phyloP scores from a whole-genome alignment of 2,113 vertebrate genomes.

The Eolophus roseicapilla region DNA sequence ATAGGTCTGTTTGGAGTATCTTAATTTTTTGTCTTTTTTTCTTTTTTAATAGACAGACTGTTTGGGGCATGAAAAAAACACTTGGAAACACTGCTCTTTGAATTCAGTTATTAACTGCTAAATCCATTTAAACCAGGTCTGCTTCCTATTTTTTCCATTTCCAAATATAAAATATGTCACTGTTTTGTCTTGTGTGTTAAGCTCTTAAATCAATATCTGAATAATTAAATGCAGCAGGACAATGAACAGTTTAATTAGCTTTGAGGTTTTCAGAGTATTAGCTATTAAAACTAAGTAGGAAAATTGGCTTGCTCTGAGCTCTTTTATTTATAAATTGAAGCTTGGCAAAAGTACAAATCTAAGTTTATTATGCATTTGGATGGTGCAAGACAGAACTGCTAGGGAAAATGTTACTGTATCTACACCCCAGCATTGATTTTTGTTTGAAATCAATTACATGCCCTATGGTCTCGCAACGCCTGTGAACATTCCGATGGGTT shows the following conservation, averaged over 20 bases:
- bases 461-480: neutral
- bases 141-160: conserved; percentile 52
- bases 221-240: conserved; percentile 62
- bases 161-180: conserved; percentile 53
- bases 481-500: neutral
- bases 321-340: conserved; percentile 47
- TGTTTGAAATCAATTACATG: neutral
- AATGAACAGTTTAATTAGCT: conserved; percentile 58
- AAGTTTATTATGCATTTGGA: conserved; percentile 30
- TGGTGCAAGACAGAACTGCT: neutral
- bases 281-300: conserved; percentile 62
- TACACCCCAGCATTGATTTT: neutral
- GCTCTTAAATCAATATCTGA: conserved; percentile 59
- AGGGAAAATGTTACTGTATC: neutral
- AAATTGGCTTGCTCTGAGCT: conserved; percentile 43
- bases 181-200: conserved; percentile 16
- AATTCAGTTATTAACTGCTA: conserved; percentile 14
- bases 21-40: neutral
- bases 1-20: fast-evolving
- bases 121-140: conserved; percentile 24
- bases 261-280: conserved; percentile 51
- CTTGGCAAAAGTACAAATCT: conserved; percentile 51
- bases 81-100: conserved; percentile 14
- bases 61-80: neutral
- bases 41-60: neutral